phyloP scores from a whole-genome alignment of 2,113 vertebrate genomes.

The Strix uralensis region DNA sequence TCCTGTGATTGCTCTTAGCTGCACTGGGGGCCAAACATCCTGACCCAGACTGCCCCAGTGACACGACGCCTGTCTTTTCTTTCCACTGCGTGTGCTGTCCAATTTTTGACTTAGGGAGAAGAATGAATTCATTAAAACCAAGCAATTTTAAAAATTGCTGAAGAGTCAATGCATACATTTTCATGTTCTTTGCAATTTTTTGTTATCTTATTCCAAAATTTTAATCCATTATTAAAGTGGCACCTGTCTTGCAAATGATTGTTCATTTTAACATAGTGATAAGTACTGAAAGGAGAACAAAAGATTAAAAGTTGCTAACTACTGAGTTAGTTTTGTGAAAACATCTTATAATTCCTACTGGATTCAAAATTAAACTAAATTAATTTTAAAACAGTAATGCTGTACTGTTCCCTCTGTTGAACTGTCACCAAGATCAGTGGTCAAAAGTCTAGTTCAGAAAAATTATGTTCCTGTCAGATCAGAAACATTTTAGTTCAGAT shows the following conservation, averaged over 20 bases:
- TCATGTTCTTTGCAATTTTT: not conserved
- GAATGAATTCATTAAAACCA: not conserved
- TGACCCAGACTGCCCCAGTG: not conserved
- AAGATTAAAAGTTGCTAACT: not conserved
- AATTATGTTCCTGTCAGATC: not conserved
- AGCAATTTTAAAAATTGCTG: not conserved
- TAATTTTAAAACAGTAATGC: not conserved
- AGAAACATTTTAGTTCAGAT: not conserved
- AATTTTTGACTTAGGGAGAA: not conserved
- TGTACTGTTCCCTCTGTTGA: not conserved
- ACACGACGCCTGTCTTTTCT: not conserved
- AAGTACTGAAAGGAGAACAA: not conserved
- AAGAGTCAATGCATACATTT: not conserved
- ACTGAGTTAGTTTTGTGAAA: conserved; percentile 4
- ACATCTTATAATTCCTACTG: not conserved
- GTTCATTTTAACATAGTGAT: not conserved
- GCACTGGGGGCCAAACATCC: not conserved
- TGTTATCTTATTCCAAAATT: not conserved
- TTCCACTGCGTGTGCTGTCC: not conserved
- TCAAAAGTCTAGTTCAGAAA: not conserved
- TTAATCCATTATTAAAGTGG: not conserved
- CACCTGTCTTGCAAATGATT: not conserved
- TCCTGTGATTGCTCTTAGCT: not conserved
- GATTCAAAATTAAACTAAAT: not conserved
- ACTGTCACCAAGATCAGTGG: not conserved